Evolutionary conservation across 2,797 vertebrate species (phyloP).

Genomic region (Parauchenoglanis ngamensis): DNA sequence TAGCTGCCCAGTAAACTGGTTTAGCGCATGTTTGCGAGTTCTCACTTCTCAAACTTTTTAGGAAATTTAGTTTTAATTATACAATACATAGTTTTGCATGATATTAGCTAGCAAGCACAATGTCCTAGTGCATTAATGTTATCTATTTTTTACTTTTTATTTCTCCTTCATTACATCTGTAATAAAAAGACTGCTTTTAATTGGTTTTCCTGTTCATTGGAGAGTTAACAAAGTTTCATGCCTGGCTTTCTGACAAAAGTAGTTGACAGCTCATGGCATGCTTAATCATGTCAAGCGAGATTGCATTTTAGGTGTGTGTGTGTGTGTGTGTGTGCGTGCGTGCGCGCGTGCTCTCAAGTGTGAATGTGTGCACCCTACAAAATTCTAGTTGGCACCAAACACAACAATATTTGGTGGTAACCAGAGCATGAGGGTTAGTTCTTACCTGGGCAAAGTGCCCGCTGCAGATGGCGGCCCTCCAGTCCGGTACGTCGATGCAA

Average conservation of each 20-base stretch:
- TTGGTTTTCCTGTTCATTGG: not conserved
- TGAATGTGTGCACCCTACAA: not conserved
- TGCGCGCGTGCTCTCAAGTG: not conserved
- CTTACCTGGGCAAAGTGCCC: constrained; percentile 91
- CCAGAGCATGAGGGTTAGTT: not conserved
- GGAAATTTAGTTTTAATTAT: not conserved
- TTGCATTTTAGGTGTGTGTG: not conserved
- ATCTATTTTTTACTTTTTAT: not conserved
- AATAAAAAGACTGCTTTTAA: not conserved
- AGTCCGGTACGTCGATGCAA: constrained; percentile 92
- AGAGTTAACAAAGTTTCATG: not conserved
- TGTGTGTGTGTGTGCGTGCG: constrained; percentile 8
- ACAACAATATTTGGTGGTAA: constrained; percentile 11
- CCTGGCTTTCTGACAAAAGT: not conserved
- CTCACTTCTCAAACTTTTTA: not conserved
- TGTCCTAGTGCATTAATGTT: not conserved
- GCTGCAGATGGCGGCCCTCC: constrained; percentile 93
- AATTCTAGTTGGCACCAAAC: constrained; percentile 6
- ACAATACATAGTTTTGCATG: not conserved
- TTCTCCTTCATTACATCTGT: not conserved
- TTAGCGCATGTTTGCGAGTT: not conserved
- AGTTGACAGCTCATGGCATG: constrained; percentile 4
- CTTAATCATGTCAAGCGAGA: not conserved
- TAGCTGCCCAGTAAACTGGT: not conserved
- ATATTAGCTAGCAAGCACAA: not conserved